Evolutionary conservation across 2,113 vertebrate species (phyloP).

Genomic region (Chelonoidis abingdonii): DNA sequence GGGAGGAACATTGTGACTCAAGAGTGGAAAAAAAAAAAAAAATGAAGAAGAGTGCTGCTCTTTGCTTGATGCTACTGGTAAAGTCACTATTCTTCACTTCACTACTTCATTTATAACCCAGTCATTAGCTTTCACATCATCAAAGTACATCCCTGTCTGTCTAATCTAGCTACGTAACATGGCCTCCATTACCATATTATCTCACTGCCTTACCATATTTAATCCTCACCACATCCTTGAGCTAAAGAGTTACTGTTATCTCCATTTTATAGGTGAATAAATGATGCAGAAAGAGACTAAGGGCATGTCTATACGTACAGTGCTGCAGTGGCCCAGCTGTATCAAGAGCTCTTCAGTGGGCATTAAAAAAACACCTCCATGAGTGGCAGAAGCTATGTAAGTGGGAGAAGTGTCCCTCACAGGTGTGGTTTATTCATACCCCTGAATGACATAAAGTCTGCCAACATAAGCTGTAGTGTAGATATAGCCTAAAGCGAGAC

Average conservation of each 20-base stretch:
- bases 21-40: neutral
- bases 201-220: neutral
- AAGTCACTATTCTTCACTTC: neutral
- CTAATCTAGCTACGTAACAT: neutral
- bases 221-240: neutral
- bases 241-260: too few relatives aligned
- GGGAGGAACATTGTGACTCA: neutral
- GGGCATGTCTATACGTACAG: too few relatives aligned
- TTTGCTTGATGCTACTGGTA: neutral
- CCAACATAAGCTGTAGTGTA: neutral
- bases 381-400: neutral
- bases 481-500: neutral
- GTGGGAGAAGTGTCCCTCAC: too few relatives aligned
- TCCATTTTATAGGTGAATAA: neutral
- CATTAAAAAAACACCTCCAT: neutral
- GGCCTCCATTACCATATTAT: neutral
- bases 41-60: neutral
- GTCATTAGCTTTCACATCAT: neutral
- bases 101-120: neutral
- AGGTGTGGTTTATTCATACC: too few relatives aligned
- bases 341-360: too few relatives aligned
- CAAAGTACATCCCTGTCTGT: neutral
- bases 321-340: too few relatives aligned
- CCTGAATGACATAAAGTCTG: too few relatives aligned
- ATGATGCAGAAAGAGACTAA: neutral